Evolutionary conservation across 2,113 vertebrate genomes (phyloP).

Genomic region (Istiophorus platypterus): DNA sequence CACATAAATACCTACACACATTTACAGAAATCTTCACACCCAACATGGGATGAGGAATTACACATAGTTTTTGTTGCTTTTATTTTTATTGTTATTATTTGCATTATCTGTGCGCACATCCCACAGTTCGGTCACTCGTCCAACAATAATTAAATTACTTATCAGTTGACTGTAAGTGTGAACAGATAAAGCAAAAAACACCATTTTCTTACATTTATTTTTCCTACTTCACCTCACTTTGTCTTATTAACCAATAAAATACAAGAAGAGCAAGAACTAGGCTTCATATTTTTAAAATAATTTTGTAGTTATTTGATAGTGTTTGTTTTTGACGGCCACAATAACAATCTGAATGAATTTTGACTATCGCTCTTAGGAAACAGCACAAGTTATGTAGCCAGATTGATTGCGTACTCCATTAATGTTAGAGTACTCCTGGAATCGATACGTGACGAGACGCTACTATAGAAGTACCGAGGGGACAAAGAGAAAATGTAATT

Average conservation of each 20-base stretch:
- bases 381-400: background rate
- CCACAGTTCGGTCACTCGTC: background rate
- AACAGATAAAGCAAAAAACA: background rate
- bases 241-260: too few relatives aligned
- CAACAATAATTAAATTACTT: background rate
- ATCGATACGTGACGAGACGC: background rate
- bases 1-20: too few relatives aligned
- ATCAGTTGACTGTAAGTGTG: background rate
- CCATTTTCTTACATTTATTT: background rate
- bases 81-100: too few relatives aligned
- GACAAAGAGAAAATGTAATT: conserved; percentile 11
- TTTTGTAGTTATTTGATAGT: too few relatives aligned
- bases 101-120: too few relatives aligned
- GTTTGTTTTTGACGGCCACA: too few relatives aligned
- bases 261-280: too few relatives aligned
- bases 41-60: too few relatives aligned
- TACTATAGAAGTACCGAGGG: too few relatives aligned
- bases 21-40: too few relatives aligned
- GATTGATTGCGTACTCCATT: background rate
- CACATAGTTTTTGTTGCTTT: too few relatives aligned
- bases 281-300: background rate
- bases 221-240: too few relatives aligned
- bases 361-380: background rate
- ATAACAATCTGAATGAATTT: background rate
- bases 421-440: background rate